Conservation (phyloP, 37 sponge, comb jelly and placozoan genomes). For the Ianthella basta region DNA sequence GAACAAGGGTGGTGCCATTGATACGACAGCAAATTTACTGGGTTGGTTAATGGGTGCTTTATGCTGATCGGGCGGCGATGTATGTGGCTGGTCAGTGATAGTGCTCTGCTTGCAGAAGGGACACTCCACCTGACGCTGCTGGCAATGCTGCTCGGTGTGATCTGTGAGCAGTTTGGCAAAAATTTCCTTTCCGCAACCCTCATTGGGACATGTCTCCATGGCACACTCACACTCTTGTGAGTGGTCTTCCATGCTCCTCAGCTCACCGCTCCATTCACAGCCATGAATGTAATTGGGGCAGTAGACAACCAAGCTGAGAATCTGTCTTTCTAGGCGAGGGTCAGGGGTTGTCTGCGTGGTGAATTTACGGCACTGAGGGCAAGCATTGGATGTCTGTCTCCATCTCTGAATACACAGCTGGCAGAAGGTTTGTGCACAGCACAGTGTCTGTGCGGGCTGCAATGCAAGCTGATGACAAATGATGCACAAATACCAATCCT, state of each 20-base stretch:
- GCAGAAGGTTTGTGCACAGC: neutral
- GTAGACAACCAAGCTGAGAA: neutral
- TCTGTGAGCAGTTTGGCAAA: neutral
- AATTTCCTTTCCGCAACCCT: neutral
- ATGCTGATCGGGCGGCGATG: too few species aligned
- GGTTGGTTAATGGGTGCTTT: too few species aligned
- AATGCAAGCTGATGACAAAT: neutral
- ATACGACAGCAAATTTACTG: too few species aligned
- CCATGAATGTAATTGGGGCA: neutral
- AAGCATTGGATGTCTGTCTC: neutral
- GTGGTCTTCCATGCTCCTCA: neutral
- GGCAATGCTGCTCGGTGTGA: neutral
- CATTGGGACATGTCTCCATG: neutral
- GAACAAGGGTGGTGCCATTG: too few species aligned
- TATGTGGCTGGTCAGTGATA: too few species aligned
- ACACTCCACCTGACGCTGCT: neutral
- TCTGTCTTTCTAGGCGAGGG: neutral
- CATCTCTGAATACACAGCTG: neutral
- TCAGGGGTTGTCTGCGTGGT: neutral
- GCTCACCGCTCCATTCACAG: neutral
- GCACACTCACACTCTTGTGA: neutral
- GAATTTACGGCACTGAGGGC: neutral
- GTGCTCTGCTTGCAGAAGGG: neutral
- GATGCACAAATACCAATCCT: neutral
- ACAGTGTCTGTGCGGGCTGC: neutral